A percentile compares a stretch with the other conserved stretches of the same genome.
Conservation (phyloP, 2,888 invertebrate genomes). For the Sturmia bella region DNA sequence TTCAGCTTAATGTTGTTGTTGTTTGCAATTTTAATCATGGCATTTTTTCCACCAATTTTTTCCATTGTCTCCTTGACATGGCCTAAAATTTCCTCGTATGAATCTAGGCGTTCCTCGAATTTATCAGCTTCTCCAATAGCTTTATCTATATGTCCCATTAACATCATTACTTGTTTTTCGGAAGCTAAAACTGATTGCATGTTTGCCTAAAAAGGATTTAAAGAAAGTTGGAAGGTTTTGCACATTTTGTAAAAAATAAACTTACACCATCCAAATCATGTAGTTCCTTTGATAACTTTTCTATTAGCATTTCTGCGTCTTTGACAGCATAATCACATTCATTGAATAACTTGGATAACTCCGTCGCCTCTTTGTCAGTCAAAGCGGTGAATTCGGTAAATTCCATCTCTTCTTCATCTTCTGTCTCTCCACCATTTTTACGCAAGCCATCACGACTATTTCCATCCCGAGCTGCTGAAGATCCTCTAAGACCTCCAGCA, state of each 20-base stretch:
- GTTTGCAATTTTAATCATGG: conserved; percentile 92
- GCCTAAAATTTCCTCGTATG: conserved; percentile 91
- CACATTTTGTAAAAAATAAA: background rate
- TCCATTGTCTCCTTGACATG: conserved; percentile 94
- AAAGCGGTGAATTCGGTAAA: conserved; percentile 90
- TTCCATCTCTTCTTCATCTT: conserved; percentile 81
- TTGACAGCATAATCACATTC: conserved; percentile 94
- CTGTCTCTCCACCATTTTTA: conserved; percentile 75
- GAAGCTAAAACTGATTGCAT: conserved; percentile 96
- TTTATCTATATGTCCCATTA: conserved; percentile 90
- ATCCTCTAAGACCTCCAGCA: conserved; percentile 69
- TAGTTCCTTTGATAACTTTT: conserved; percentile 90
- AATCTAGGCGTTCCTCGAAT: conserved; percentile 88
- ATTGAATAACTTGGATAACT: conserved; percentile 91
- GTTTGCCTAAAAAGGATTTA: conserved; percentile 84
- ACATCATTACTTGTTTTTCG: conserved; percentile 88
- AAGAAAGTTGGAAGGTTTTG: background rate
- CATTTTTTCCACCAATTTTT: conserved; percentile 95
- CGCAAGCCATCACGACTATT: conserved; percentile 69
- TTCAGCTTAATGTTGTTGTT: conserved; percentile 91
- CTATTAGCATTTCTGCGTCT: conserved; percentile 90
- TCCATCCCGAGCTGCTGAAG: conserved; percentile 47
- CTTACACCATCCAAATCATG: conserved; percentile 91
- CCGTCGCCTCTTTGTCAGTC: conserved; percentile 91
- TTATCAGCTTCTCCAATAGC: conserved; percentile 89